Evolutionary conservation across 2,888 invertebrate genomes (phyloP).

Genomic region (Dicyrtomina minuta): DNA sequence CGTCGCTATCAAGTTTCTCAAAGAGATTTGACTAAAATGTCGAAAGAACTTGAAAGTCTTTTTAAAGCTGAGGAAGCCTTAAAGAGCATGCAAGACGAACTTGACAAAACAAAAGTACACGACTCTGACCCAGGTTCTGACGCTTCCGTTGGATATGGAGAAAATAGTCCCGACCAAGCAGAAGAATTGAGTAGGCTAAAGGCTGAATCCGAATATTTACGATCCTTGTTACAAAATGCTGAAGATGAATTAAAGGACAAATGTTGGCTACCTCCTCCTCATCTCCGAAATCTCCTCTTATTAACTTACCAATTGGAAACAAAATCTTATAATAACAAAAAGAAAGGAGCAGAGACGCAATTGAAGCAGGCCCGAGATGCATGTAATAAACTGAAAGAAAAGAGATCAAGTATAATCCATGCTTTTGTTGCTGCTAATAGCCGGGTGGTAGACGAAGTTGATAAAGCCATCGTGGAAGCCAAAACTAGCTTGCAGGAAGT

Average conservation of each 20-base stretch:
- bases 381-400: slow-evolving; percentile 91
- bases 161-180: slow-evolving; percentile 20
- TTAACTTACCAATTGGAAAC: slow-evolving; percentile 94
- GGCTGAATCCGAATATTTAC: slow-evolving; percentile 79
- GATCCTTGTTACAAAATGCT: slow-evolving; percentile 78
- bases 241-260: slow-evolving; percentile 86
- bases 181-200: slow-evolving; percentile 65
- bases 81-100: slow-evolving; percentile 70
- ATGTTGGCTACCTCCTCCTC: slow-evolving; percentile 83
- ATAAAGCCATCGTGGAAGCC: slow-evolving; percentile 89
- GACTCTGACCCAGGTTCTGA: background rate
- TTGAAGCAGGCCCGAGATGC: slow-evolving; percentile 83
- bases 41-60: slow-evolving; percentile 87
- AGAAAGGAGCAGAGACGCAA: slow-evolving; percentile 76
- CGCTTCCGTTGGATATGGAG: background rate
- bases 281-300: slow-evolving; percentile 91
- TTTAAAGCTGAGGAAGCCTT: slow-evolving; percentile 84
- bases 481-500: slow-evolving; percentile 88
- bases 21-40: slow-evolving; percentile 82
- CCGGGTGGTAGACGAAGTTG: slow-evolving; percentile 95
- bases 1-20: slow-evolving; percentile 86
- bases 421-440: slow-evolving; percentile 96
- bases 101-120: slow-evolving; percentile 70
- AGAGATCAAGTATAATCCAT: slow-evolving; percentile 87
- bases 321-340: slow-evolving; percentile 79